phyloP scores from a whole-genome alignment of 2,888 invertebrate species.

The Patella depressa region DNA sequence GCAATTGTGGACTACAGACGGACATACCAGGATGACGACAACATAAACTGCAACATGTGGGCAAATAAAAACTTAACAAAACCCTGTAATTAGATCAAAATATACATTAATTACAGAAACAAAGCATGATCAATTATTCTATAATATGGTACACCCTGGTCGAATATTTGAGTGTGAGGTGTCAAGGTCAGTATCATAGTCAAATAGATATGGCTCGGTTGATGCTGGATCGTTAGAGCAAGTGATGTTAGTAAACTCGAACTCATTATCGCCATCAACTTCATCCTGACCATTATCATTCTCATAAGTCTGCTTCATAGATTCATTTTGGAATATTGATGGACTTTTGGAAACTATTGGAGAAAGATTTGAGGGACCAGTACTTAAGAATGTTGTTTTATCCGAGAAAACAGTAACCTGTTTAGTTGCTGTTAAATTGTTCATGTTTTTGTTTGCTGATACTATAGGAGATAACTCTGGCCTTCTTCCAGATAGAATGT shows the following conservation, averaged over 20 bases:
- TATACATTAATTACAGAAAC: too few species aligned
- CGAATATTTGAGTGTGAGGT: background rate
- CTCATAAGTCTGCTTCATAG: background rate
- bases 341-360: background rate
- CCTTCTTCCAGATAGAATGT: background rate
- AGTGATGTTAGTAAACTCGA: background rate
- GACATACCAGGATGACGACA: too few species aligned
- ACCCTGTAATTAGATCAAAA: too few species aligned
- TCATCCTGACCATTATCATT: background rate
- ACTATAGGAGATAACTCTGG: slow-evolving; percentile 5
- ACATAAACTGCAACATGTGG: too few species aligned
- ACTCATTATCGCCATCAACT: background rate
- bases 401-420: background rate
- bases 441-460: background rate
- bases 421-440: background rate
- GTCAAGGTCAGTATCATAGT: background rate
- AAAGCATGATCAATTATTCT: background rate
- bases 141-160: slow-evolving; percentile 1
- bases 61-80: too few species aligned
- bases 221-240: background rate
- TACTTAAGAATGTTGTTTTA: background rate
- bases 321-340: background rate
- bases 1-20: too few species aligned
- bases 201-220: background rate
- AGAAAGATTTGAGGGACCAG: slow-evolving; percentile 4